A percentile compares a stretch with the other conserved stretches of the same genome.
Conservation (phyloP, 2,797 vertebrate species). For the Euphonia xanthogaster region DNA sequence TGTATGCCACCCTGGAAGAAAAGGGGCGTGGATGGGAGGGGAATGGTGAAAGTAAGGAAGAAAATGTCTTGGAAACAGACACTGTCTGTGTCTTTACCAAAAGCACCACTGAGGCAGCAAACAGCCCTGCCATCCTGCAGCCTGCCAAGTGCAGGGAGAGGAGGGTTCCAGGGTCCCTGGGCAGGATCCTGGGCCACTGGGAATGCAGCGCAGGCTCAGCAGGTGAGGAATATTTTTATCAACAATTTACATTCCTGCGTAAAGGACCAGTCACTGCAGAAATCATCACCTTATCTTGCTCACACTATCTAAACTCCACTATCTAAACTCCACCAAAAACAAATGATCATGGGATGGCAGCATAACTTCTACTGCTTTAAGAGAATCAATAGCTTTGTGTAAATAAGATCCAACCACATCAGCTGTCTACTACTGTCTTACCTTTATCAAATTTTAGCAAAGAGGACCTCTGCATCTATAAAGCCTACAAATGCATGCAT, state of each 20-base stretch:
- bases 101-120: not conserved
- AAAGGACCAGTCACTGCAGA: not conserved
- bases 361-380: not conserved
- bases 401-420: not conserved
- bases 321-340: not conserved
- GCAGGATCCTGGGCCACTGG: not conserved
- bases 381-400: not conserved
- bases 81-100: not conserved
- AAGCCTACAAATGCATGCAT: not conserved
- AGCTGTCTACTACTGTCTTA: not conserved
- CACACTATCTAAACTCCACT: not conserved
- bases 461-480: not conserved
- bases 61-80: not conserved
- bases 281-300: not conserved
- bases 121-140: not conserved
- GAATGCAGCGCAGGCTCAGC: not conserved
- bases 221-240: not conserved
- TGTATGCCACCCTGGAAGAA: not conserved
- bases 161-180: not conserved
- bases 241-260: not conserved
- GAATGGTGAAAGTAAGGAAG: not conserved
- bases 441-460: not conserved
- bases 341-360: rapidly evolving
- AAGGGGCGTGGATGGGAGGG: not conserved
- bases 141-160: not conserved